Percentiles rank a stretch among this genome's conserved stretches.
These are phyloP conservation scores for Mayetiola destructor DNA, from an alignment of 2,888 invertebrate species.

Conservation along the genomic window DNA sequence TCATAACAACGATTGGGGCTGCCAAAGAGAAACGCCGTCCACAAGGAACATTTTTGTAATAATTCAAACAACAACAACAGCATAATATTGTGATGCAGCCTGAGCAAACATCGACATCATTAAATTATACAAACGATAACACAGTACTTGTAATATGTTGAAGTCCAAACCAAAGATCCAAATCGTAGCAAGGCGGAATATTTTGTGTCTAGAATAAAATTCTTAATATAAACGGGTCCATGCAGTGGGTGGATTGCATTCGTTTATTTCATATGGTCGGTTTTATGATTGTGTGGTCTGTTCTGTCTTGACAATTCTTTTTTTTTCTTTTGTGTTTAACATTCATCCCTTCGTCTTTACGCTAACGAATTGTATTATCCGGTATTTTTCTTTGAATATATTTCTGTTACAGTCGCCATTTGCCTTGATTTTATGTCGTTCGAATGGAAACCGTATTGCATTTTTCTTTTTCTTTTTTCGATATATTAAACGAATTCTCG, in stretches of 20 bases:
- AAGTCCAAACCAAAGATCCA: no score
- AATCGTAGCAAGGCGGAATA: background rate
- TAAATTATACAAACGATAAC: slow-evolving; percentile 9
- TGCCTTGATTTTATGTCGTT: slow-evolving; percentile 8
- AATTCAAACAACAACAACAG: no score
- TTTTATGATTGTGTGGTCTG: slow-evolving; percentile 6
- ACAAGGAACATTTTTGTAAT: no score
- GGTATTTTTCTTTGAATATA: no score
- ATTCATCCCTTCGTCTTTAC: no score
- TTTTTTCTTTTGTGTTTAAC: background rate
- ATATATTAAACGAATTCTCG: slow-evolving; percentile 1
- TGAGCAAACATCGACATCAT: slow-evolving; percentile 10
- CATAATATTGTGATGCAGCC: no score
- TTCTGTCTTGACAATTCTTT: background rate
- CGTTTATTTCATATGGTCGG: slow-evolving; percentile 7
- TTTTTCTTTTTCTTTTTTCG: background rate
- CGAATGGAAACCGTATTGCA: background rate
- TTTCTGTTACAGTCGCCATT: no score
- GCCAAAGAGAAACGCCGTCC: no score
- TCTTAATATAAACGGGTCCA: background rate
- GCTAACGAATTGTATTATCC: no score
- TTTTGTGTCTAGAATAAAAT: no score
- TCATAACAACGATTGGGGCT: no score
- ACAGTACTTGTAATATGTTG: slow-evolving; percentile 5
- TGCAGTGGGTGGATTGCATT: background rate